Evolutionary conservation across 2,113 vertebrate genomes (phyloP), one percentile per base, ranked within the genome.

Genomic region (Oenanthe oenanthe): DNA sequence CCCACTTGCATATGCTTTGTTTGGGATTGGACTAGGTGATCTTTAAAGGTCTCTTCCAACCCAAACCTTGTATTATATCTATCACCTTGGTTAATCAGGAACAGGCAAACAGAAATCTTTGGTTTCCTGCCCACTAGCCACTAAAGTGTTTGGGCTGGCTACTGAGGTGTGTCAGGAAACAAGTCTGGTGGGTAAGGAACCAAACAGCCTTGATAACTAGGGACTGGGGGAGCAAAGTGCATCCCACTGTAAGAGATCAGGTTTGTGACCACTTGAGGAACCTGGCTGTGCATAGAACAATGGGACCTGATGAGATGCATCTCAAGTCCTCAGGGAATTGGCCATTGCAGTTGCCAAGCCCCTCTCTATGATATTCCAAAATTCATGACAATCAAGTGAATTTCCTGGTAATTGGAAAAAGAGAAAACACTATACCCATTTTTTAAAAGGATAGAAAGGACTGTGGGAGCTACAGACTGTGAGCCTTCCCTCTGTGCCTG

Each of bases 91-190:
- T 68, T 48, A 72, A 53, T 45, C n/a, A 40, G 57, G 56, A 70
- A 34, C 16, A 80, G 36, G 40, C 58, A 70, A 58, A 63, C 45
- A 88, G 78, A 71, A 94, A 93, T 9, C 45, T 13, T 4, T 92
- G 78, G 22, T 93, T 95, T 93, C 82, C 90, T 93, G 50, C 22
- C 45, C 60, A 54, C n/a, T 47, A 79, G 66, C 32, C 78, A 68
- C 54, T 85, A 7, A 53, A 32, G 16, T 70, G 50, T 73, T 75
- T 92, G 67, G 43, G 25, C 29, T 88, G 74, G 31, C 54, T 68
- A 42, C 17, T 72, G 70, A 85, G 40, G 31, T 79, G 43, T 91
- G n/a, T 10, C 20, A 85, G 70, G 4, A 93, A 93, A 76, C 13
- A 75, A 76, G 25, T 6, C 31, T 24, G 58, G n/a, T 66, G 66